These are phyloP conservation scores for Lobophora halterata DNA, from an alignment of 2,888 invertebrate species.

Conservation along the genomic window DNA sequence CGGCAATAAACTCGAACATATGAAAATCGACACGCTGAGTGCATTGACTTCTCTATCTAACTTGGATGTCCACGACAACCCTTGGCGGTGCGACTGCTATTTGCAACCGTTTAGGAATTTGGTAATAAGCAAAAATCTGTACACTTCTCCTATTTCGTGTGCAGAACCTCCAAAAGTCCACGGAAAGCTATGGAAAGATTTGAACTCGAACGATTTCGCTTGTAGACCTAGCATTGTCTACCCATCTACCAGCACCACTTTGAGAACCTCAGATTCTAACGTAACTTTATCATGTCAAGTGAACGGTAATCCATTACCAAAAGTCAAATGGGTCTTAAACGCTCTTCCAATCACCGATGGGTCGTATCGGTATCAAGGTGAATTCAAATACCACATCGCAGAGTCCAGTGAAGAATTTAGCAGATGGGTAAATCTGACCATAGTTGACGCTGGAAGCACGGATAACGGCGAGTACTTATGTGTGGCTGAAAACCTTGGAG, in stretches of 20 bases:
- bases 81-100: constrained; percentile 94
- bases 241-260: constrained; percentile 79
- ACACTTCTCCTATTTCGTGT: constrained; percentile 88
- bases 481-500: constrained; percentile 90
- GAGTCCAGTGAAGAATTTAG: constrained; percentile 60
- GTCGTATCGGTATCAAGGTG: constrained; percentile 72
- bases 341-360: constrained; percentile 82
- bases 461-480: constrained; percentile 90
- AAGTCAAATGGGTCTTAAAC: constrained; percentile 87
- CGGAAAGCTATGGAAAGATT: constrained; percentile 87
- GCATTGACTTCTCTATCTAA: constrained; percentile 85
- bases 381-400: constrained; percentile 68
- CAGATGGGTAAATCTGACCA: constrained; percentile 86
- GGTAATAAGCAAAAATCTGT: constrained; percentile 86
- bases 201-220: constrained; percentile 87
- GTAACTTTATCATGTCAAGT: constrained; percentile 88
- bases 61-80: constrained; percentile 89
- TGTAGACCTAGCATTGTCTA: constrained; percentile 89
- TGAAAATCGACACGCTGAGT: constrained; percentile 84
- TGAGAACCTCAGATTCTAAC: constrained; percentile 83
- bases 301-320: constrained; percentile 87
- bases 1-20: constrained; percentile 86
- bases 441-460: constrained; percentile 80
- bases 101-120: constrained; percentile 89
- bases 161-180: constrained; percentile 84